phyloP scores from a whole-genome alignment of 2,113 vertebrate genomes.

The Hippocampus barbouri region DNA sequence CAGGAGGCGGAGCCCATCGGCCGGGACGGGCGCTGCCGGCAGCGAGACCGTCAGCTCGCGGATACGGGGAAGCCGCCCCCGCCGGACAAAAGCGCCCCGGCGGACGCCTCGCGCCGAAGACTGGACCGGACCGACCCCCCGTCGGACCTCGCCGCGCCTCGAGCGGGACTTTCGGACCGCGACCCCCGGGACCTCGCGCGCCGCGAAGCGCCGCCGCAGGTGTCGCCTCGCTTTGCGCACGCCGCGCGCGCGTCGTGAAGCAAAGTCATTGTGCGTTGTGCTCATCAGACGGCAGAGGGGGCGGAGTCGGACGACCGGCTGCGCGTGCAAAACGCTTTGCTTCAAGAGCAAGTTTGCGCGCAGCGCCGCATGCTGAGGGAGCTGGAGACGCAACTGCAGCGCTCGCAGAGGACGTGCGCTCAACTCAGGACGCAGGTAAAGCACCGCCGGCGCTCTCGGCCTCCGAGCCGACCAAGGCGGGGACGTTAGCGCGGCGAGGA shows the following conservation, averaged over 20 bases:
- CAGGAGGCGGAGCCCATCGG: conserved; percentile 51
- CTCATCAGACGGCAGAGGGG: conserved; percentile 78
- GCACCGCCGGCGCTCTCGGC: too few species aligned
- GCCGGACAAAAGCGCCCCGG: conserved; percentile 66
- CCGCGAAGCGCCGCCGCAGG: conserved; percentile 60
- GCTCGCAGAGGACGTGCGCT: conserved; percentile 76
- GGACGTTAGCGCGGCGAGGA: too few species aligned
- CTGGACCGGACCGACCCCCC: conserved; percentile 76
- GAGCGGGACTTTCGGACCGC: conserved; percentile 58
- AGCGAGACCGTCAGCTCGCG: conserved; percentile 72
- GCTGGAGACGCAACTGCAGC: conserved; percentile 87
- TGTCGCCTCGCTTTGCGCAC: conserved; percentile 21
- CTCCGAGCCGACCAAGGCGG: too few species aligned
- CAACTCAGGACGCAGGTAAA: conserved; percentile 87
- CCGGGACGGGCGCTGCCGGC: conserved; percentile 69
- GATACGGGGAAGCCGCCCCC: conserved; percentile 75
- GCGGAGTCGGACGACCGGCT: conserved; percentile 82
- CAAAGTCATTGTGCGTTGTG: neutral
- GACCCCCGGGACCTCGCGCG: conserved; percentile 74
- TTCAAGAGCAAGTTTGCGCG: conserved; percentile 87
- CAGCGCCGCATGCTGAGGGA: conserved; percentile 85
- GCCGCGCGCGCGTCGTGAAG: conserved; percentile 72
- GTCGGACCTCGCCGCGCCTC: conserved; percentile 45
- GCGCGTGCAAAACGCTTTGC: conserved; percentile 78
- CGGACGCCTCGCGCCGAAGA: conserved; percentile 74